These are phyloP conservation scores for Cyprinodon variegatus DNA, from an alignment of 2,113 vertebrate genomes.

Conservation along the genomic window DNA sequence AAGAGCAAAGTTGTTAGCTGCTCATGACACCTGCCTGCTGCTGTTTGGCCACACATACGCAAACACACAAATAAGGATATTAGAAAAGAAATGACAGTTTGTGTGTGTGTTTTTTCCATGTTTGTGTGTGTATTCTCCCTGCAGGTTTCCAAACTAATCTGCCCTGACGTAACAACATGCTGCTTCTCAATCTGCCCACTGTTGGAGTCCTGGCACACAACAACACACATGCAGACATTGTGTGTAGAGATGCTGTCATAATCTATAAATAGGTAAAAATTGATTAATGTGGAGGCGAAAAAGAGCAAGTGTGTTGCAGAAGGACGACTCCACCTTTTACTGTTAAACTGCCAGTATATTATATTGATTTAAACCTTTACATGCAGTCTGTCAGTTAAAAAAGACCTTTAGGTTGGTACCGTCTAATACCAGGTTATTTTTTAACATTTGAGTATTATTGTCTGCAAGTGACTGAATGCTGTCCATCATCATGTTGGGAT, in stretches of 20 bases:
- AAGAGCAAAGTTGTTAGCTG: slow-evolving; percentile 19
- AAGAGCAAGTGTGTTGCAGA: slow-evolving; percentile 37
- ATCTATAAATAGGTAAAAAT: slow-evolving; percentile 67
- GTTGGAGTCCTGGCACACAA: slow-evolving; percentile 57
- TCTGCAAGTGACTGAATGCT: not conserved
- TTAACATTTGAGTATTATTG: not conserved
- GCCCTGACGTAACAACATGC: slow-evolving; percentile 71
- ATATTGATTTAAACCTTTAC: not conserved
- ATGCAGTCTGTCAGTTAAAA: not conserved
- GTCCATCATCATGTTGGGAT: not conserved
- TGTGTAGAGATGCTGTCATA: slow-evolving; percentile 57
- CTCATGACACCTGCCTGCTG: slow-evolving; percentile 40
- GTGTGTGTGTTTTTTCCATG: slow-evolving; percentile 4
- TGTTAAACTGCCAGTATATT: not conserved
- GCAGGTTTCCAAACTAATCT: slow-evolving; percentile 71
- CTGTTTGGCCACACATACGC: slow-evolving; percentile 18
- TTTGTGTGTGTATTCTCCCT: slow-evolving; percentile 23
- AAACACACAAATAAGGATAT: slow-evolving; percentile 4
- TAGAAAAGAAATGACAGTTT: slow-evolving; percentile 38
- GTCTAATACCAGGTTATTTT: not conserved
- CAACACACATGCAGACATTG: slow-evolving; percentile 18
- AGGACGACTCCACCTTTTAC: slow-evolving; percentile 29
- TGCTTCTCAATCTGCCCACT: slow-evolving; percentile 74
- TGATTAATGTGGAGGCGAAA: slow-evolving; percentile 61
- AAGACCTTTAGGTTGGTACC: not conserved